A percentile compares a stretch with the other conserved stretches of the same genome.
phyloP scores from a whole-genome alignment of 1,140 invertebrate genomes.

The Sycophaga agraensis region DNA sequence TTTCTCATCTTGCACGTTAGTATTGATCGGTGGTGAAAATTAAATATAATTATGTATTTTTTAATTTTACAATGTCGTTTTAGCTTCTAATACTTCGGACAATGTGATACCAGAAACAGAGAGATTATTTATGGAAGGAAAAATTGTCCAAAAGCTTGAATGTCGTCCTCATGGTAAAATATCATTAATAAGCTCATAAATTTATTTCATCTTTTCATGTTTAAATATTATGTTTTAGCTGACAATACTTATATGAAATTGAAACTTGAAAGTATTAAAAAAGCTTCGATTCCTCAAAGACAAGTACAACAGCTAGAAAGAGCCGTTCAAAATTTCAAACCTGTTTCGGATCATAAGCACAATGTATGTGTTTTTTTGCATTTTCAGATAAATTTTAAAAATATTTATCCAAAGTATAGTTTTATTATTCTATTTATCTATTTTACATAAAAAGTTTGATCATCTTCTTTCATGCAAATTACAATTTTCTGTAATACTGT shows the following conservation, averaged over 20 bases:
- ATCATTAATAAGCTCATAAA: neutral
- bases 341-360: slow-evolving; percentile 85
- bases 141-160: slow-evolving; percentile 92
- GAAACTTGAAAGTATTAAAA: slow-evolving; percentile 82
- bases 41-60: neutral
- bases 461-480: too few species aligned
- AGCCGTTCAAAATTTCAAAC: slow-evolving; percentile 84
- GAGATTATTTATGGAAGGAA: slow-evolving; percentile 86
- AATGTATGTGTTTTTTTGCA: slow-evolving; percentile 66
- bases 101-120: slow-evolving; percentile 74
- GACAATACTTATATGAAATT: slow-evolving; percentile 87
- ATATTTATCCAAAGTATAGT: neutral
- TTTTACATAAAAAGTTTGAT: neutral
- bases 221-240: slow-evolving; percentile 50
- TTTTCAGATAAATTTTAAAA: slow-evolving; percentile 8
- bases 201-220: slow-evolving; percentile 26
- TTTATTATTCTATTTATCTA: neutral
- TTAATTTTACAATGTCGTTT: slow-evolving; percentile 31
- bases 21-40: slow-evolving; percentile 26
- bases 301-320: slow-evolving; percentile 79
- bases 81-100: slow-evolving; percentile 63
- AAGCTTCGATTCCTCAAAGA: slow-evolving; percentile 76
- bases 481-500: too few species aligned
- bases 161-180: slow-evolving; percentile 78
- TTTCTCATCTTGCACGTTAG: slow-evolving; percentile 77